phyloP scores from a whole-genome alignment of 2,888 invertebrate genomes.

The Drosophila mimetica region DNA sequence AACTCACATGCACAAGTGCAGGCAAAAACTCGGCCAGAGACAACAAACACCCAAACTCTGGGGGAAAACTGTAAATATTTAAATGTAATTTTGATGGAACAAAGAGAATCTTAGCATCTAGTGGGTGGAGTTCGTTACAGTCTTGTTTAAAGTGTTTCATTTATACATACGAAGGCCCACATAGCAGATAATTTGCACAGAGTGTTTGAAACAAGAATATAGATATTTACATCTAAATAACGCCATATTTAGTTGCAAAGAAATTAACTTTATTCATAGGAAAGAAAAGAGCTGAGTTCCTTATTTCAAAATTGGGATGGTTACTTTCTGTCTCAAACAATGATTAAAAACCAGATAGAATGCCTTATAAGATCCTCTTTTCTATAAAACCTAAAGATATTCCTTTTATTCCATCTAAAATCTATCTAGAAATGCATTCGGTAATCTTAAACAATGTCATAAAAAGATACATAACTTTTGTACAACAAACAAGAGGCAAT shows the following conservation, averaged over 20 bases:
- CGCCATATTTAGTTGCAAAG: too few species aligned
- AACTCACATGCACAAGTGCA: conserved; percentile 16
- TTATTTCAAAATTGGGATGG: too few species aligned
- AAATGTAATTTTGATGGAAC: conserved; percentile 62
- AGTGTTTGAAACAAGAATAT: too few species aligned
- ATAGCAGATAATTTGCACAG: background rate
- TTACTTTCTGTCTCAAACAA: too few species aligned
- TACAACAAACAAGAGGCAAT: conserved; percentile 3
- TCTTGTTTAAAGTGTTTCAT: background rate
- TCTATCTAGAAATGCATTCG: too few species aligned
- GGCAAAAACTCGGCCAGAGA: conserved; percentile 8
- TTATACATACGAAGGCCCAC: background rate
- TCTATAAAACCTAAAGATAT: too few species aligned
- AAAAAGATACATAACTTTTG: background rate
- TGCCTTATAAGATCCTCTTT: too few species aligned
- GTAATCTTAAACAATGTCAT: conserved; percentile 46
- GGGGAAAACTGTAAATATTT: conserved; percentile 58
- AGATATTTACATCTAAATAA: too few species aligned
- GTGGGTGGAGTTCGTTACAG: background rate
- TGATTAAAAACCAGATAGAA: too few species aligned
- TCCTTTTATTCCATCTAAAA: too few species aligned
- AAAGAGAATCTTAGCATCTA: background rate
- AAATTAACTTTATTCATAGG: too few species aligned
- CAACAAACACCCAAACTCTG: background rate
- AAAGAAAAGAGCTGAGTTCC: too few species aligned